These are phyloP conservation scores for Prunella himalayana DNA, from an alignment of 2,113 vertebrate genomes.

Conservation along the genomic window DNA sequence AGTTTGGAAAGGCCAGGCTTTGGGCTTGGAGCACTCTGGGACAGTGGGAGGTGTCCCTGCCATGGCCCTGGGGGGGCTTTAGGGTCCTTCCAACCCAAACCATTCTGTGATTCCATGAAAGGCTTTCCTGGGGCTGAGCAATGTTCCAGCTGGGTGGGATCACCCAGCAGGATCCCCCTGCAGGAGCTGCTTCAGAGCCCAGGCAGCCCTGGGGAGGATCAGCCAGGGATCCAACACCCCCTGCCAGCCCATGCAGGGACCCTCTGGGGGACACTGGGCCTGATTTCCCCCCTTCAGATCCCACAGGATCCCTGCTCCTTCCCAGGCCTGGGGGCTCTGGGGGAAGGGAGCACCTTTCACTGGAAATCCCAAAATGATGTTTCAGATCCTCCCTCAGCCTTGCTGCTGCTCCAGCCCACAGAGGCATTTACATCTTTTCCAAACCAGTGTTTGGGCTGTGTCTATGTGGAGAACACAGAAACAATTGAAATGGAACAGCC, in stretches of 20 bases:
- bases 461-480: neutral
- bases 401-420: neutral
- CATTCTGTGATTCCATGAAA: rapidly evolving
- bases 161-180: neutral
- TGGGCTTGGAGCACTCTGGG: neutral
- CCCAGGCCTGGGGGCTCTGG: neutral
- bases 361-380: neutral
- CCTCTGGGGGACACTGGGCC: neutral
- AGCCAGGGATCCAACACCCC: neutral
- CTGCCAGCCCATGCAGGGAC: rapidly evolving
- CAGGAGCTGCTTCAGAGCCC: neutral
- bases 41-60: neutral
- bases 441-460: neutral
- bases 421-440: neutral
- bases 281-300: neutral
- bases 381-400: neutral
- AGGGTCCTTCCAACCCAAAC: neutral
- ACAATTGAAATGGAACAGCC: neutral
- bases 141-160: neutral
- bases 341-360: neutral
- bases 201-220: neutral
- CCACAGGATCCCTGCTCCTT: rapidly evolving
- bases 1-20: neutral
- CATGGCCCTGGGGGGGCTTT: neutral
- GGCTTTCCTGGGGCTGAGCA: neutral